phyloP scores from a whole-genome alignment of 2,113 vertebrate genomes.

The Rhabdornis inornatus region DNA sequence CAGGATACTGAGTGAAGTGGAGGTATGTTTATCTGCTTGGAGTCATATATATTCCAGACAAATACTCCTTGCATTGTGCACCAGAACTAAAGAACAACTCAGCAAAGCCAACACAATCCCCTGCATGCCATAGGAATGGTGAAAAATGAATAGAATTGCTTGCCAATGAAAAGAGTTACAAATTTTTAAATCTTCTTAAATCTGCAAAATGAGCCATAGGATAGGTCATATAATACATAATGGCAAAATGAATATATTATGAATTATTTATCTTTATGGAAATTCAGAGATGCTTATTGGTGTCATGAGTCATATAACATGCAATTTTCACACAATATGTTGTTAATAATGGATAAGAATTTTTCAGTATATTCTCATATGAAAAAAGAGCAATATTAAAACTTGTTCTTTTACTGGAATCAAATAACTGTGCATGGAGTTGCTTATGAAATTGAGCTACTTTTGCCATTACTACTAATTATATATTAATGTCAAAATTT shows the following conservation, averaged over 20 bases:
- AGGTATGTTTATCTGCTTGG: neutral
- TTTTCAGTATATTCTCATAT: slow-evolving; percentile 68
- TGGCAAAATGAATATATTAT: slow-evolving; percentile 67
- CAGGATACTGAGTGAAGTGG: neutral
- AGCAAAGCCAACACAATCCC: neutral
- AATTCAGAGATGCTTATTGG: slow-evolving; percentile 67
- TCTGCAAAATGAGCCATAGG: slow-evolving; percentile 67
- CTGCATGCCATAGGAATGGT: neutral
- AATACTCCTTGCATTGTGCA: neutral
- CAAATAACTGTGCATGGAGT: slow-evolving; percentile 55
- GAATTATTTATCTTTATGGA: slow-evolving; percentile 74
- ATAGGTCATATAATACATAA: slow-evolving; percentile 59
- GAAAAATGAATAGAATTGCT: slow-evolving; percentile 10
- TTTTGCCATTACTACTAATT: slow-evolving; percentile 49
- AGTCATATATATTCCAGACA: neutral
- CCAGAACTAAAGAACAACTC: neutral
- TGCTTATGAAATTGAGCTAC: slow-evolving; percentile 44
- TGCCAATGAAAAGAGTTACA: slow-evolving; percentile 47
- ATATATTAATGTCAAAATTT: slow-evolving; percentile 55
- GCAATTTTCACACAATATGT: slow-evolving; percentile 64
- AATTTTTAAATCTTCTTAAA: slow-evolving; percentile 63
- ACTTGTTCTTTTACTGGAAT: slow-evolving; percentile 55
- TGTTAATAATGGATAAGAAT: slow-evolving; percentile 77
- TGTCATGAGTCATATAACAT: slow-evolving; percentile 64
- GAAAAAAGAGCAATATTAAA: slow-evolving; percentile 71